These are phyloP conservation scores for Drosophila neotestacea DNA, from an alignment of 2,888 invertebrate species.

Conservation along the genomic window DNA sequence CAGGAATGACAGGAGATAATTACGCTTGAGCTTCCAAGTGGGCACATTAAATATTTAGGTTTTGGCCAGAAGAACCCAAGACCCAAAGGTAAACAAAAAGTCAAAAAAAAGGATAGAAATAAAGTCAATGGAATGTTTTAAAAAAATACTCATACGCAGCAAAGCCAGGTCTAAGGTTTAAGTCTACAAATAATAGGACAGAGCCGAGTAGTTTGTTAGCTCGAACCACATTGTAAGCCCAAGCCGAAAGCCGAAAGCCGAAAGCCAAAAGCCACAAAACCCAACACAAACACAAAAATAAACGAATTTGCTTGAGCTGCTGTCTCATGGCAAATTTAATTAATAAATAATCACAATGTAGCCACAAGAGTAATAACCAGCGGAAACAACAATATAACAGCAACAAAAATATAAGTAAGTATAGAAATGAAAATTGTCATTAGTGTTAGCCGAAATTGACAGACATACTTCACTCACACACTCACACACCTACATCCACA, in stretches of 20 bases:
- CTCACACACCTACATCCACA: neutral
- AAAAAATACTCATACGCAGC: constrained; percentile 39
- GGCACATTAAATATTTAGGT: constrained; percentile 56
- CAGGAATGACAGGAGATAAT: constrained; percentile 49
- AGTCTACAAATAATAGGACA: constrained; percentile 62
- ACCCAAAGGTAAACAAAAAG: neutral
- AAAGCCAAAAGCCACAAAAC: constrained; percentile 45
- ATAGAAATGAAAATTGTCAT: constrained; percentile 71
- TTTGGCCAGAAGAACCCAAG: constrained; percentile 1
- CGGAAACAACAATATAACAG: constrained; percentile 23
- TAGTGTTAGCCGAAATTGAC: constrained; percentile 61
- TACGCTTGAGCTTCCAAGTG: constrained; percentile 52
- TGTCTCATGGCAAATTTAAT: constrained; percentile 77
- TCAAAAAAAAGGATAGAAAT: constrained; percentile 32
- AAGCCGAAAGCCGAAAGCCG: constrained; percentile 8
- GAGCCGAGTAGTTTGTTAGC: constrained; percentile 6
- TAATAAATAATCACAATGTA: constrained; percentile 82
- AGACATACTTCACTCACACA: constrained; percentile 22
- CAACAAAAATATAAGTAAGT: constrained; percentile 22
- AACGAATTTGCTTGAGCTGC: constrained; percentile 49
- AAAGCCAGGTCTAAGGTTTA: constrained; percentile 28
- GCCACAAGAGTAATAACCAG: constrained; percentile 78
- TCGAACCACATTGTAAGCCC: constrained; percentile 22
- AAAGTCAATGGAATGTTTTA: constrained; percentile 53
- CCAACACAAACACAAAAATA: constrained; percentile 33